A percentile compares a stretch with the other conserved stretches of the same genome.
These are phyloP conservation scores for Meiosimyza decipiens DNA, from an alignment of 2,888 invertebrate species.

Conservation along the genomic window DNA sequence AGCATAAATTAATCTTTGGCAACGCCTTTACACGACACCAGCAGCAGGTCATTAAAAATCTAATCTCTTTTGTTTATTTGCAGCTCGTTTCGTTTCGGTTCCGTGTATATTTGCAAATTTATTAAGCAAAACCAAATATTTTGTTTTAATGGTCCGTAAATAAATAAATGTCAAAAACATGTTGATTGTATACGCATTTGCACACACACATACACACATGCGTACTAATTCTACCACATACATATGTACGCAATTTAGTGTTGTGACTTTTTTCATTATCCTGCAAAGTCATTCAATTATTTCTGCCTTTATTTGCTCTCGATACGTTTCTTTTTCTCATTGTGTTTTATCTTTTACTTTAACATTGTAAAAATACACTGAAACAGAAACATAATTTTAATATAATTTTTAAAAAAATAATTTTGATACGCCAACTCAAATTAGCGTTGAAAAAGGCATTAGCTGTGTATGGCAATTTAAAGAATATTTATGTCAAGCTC, in stretches of 20 bases:
- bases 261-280: slow-evolving; percentile 24
- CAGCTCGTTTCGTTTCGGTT: not conserved
- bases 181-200: slow-evolving; percentile 42
- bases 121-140: slow-evolving; percentile 28
- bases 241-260: not conserved
- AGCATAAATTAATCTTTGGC: no score
- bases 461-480: no score
- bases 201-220: slow-evolving; percentile 1
- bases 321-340: not conserved
- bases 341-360: not conserved
- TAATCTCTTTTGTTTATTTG: not conserved
- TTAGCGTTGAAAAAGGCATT: no score
- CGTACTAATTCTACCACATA: slow-evolving; percentile 9
- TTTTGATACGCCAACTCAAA: no score
- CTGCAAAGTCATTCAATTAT: slow-evolving; percentile 30
- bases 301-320: slow-evolving; percentile 7
- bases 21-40: no score
- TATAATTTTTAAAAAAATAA: no score
- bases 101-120: slow-evolving; percentile 17
- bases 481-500: no score
- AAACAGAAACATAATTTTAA: no score
- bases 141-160: slow-evolving; percentile 46
- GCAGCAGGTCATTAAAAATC: slow-evolving; percentile 1
- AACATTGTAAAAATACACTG: not conserved
- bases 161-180: slow-evolving; percentile 48